Conservation (phyloP, 92 coral and sea anemone genomes). For the Meandrina meandrites region DNA sequence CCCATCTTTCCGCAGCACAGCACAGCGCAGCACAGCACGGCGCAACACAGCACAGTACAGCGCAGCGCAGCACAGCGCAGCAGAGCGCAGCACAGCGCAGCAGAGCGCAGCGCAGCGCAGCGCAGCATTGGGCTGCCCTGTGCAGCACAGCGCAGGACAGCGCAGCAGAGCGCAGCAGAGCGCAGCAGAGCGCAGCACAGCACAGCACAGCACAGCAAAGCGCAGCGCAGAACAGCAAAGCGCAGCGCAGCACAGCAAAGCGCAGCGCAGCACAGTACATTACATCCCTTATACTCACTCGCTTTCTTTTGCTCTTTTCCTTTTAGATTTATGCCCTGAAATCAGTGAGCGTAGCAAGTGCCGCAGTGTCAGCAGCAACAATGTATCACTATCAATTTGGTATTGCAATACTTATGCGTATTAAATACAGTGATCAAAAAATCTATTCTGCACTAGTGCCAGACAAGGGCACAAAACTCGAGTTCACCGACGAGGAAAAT, state of each 20-base stretch:
- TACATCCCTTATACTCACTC: not conserved
- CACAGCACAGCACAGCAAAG: not conserved
- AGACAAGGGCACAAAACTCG: not conserved
- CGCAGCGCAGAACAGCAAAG: not conserved
- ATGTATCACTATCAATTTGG: not conserved
- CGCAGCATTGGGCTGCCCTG: not conserved
- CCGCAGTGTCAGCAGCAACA: not conserved
- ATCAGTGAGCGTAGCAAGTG: not conserved
- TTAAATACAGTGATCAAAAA: too few relatives aligned
- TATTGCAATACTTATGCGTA: not conserved
- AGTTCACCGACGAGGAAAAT: constrained; percentile 3
- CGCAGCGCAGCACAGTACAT: not conserved
- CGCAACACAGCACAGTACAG: too few relatives aligned
- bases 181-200: not conserved
- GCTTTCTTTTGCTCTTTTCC: not conserved
- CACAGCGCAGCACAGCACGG: too few relatives aligned
- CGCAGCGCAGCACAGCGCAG: not conserved
- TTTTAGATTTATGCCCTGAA: not conserved
- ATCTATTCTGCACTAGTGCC: too few relatives aligned
- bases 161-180: not conserved
- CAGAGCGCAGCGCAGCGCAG: not conserved
- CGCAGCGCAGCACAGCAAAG: not conserved
- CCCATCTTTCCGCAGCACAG: too few relatives aligned
- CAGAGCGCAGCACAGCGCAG: not conserved
- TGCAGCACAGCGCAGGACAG: not conserved